phyloP scores from a whole-genome alignment of 2,797 vertebrate genomes.

The Semaprochilodus insignis region DNA sequence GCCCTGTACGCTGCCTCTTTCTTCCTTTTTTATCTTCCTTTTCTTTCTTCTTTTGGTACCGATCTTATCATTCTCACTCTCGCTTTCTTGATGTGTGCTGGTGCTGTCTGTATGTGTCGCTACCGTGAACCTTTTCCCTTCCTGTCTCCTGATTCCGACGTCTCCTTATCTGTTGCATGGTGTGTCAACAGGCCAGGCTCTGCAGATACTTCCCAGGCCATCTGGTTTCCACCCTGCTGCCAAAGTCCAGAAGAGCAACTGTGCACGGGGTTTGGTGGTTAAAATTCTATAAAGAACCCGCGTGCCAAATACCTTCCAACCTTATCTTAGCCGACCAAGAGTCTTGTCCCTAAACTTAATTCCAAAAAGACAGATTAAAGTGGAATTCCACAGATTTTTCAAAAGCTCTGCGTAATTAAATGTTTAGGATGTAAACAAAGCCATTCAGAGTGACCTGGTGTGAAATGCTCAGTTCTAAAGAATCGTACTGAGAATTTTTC shows the following conservation, averaged over 20 bases:
- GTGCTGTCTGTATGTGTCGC: slow-evolving; percentile 21
- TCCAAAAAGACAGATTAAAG: slow-evolving; percentile 17
- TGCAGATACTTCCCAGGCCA: slow-evolving; percentile 46
- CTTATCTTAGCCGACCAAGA: slow-evolving; percentile 34
- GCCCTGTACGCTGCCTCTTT: slow-evolving; percentile 7
- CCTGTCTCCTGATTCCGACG: slow-evolving; percentile 29
- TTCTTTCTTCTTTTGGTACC: background rate
- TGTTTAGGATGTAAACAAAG: too few relatives aligned
- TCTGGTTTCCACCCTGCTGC: slow-evolving; percentile 53
- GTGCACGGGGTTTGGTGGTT: slow-evolving; percentile 34
- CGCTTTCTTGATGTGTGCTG: slow-evolving; percentile 15
- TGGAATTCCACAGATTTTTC: too few relatives aligned
- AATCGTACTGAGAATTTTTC: too few relatives aligned
- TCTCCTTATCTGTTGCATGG: slow-evolving; percentile 52
- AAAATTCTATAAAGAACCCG: slow-evolving; percentile 46
- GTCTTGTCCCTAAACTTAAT: slow-evolving; percentile 23
- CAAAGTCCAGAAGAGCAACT: slow-evolving; percentile 43
- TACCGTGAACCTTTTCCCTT: slow-evolving; percentile 29
- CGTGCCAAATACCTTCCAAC: slow-evolving; percentile 30
- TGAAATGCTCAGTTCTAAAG: too few relatives aligned
- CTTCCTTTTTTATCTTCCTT: slow-evolving; percentile 10
- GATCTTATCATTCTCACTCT: slow-evolving; percentile 15
- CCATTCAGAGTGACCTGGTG: too few relatives aligned
- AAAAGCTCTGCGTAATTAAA: too few relatives aligned
- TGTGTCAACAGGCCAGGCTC: slow-evolving; percentile 44